Base-by-base conservation (phyloP, 2,797 vertebrate genomes). In the Lacerta viridis region DNA sequence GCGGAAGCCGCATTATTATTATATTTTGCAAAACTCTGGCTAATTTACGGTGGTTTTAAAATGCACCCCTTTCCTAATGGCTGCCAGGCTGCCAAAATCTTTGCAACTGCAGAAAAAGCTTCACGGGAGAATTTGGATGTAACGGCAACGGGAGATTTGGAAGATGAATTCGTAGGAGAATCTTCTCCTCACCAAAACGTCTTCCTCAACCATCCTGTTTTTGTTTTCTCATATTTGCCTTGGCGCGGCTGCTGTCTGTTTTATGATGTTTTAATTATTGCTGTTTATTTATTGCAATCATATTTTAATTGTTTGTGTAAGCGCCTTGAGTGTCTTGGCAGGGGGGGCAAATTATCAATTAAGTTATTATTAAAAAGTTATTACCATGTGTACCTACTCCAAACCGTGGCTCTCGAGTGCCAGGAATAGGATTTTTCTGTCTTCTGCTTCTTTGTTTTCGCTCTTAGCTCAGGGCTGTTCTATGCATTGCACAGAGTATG, bases 201-300 rank as follows among this genome's bases (percentile, higher is more conserved):
- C 71, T 82, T 64, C 80, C 41, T 46, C 17, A 8, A 79, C 46
- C 33, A 46, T 23, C 9, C 77, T 36, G 36, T 39, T 84, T 39
- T 39, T 50, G 68, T 74, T 72, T n/a, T 33, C 89, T 93, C 90
- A 87, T 89, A 66, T 94, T 93, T 93, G 92, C 66, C 25, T 95
- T 91, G 91, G 87, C 92, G 92, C 90, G 89, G 85, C 87, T 84
- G 83, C 81, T 91, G 92, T 87, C 94, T 94, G 92, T 87, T 95
- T 96, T 96, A 96, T 95, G 93, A 95, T 95, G 95, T 95, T 96
- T 96, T 96, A 95, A 96, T 96, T 96, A 96, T 96, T 95, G 94
- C 87, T 95, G 92, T 93, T 96, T 95, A 95, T 95, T 96, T 96
- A 96, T 96, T 94, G 85, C 93, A 92, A 95, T 95, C 90, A 92